Conservation (phyloP, 2,888 invertebrate species). For the Mythimna impura region DNA sequence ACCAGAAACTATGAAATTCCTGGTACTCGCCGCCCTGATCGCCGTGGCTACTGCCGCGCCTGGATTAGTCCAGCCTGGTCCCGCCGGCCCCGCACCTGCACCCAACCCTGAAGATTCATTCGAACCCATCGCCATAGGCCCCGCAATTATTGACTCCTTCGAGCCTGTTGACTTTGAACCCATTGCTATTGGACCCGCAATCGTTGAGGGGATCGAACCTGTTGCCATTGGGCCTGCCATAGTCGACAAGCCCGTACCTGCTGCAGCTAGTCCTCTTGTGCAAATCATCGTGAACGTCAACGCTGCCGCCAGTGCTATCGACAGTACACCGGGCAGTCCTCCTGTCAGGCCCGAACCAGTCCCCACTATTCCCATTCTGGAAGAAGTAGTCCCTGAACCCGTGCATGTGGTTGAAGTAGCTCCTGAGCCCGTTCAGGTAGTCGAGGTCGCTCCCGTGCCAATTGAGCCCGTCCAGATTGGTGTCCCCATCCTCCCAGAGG, state of each 20-base stretch:
- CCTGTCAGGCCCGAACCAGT: constrained; percentile 25
- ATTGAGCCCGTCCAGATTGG: constrained; percentile 59
- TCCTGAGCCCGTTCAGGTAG: constrained; percentile 57
- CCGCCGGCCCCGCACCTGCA: constrained; percentile 66
- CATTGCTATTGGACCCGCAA: constrained; percentile 55
- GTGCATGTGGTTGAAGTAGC: constrained; percentile 37
- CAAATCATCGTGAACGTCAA: constrained; percentile 41
- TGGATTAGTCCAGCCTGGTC: constrained; percentile 57
- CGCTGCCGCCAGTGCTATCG: constrained; percentile 3
- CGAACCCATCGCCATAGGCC: constrained; percentile 58
- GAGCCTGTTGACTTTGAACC: constrained; percentile 37
- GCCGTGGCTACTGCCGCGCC: constrained; percentile 37
- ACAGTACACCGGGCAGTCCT: background rate
- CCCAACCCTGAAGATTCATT: constrained; percentile 50
- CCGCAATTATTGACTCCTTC: constrained; percentile 21
- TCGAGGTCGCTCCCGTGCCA: constrained; percentile 56
- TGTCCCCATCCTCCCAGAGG: constrained; percentile 46
- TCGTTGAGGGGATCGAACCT: constrained; percentile 51
- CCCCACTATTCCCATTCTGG: constrained; percentile 49
- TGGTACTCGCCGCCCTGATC: constrained; percentile 43
- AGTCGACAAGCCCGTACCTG: constrained; percentile 19
- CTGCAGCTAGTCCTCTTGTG: constrained; percentile 22
- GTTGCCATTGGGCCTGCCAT: constrained; percentile 26
- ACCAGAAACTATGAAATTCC: constrained; percentile 40
- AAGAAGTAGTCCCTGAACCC: constrained; percentile 52